Conservation (phyloP, 1,140 invertebrate species). For the Caenorhabditis inopinata region DNA sequence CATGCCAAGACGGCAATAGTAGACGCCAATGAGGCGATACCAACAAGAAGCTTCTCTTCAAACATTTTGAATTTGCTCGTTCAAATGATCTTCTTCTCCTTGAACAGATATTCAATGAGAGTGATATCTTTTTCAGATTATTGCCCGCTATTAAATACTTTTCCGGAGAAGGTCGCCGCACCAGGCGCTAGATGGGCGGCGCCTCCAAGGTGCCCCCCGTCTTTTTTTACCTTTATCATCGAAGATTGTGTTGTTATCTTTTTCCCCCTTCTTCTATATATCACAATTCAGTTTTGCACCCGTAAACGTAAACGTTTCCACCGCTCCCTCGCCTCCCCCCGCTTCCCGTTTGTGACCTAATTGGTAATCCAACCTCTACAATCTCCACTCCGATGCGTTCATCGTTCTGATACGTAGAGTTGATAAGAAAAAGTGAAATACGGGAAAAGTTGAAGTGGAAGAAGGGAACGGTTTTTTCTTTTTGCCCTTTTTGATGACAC, state of each 20-base stretch:
- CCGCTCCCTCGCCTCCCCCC: too few species aligned
- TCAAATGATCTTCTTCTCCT: constrained; percentile 15
- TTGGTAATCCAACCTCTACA: constrained; percentile 2
- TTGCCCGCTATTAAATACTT: background rate
- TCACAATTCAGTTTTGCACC: constrained; percentile 9
- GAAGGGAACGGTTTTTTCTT: constrained; percentile 21
- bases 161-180: constrained; percentile 33
- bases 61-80: constrained; percentile 16
- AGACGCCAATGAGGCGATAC: constrained; percentile 31
- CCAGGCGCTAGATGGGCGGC: constrained; percentile 25
- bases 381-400: background rate
- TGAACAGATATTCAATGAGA: background rate
- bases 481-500: constrained; percentile 27
- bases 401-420: background rate
- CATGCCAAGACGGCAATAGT: constrained; percentile 33
- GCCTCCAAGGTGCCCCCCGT: background rate
- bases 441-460: background rate
- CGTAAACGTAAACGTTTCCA: constrained; percentile 36
- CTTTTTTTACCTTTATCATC: constrained; percentile 20
- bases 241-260: background rate
- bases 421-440: constrained; percentile 16
- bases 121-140: background rate
- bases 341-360: constrained; percentile 25
- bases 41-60: constrained; percentile 43
- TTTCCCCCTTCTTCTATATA: background rate